A percentile compares a stretch with the other conserved stretches of the same genome.
Conservation (phyloP, 2,888 invertebrate genomes). For the Rhagonycha lutea region DNA sequence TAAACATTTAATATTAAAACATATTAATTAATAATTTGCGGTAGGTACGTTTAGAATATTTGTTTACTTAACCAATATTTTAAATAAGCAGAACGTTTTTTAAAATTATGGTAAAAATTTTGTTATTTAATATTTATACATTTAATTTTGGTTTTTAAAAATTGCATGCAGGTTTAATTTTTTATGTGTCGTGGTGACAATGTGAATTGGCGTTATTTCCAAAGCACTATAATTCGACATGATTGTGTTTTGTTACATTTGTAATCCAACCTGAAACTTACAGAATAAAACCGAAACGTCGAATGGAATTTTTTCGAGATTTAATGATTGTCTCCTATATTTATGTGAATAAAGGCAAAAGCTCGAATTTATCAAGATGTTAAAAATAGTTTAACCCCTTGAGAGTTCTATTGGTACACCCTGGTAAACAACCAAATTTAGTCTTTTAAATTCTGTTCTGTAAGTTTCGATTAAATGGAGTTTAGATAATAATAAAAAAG, state of each 20-base stretch:
- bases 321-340: neutral
- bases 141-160: neutral
- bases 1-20: neutral
- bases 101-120: neutral
- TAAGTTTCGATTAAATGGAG: neutral
- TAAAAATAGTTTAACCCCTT: neutral
- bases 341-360: neutral
- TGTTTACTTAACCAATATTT: neutral
- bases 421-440: neutral
- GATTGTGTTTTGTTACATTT: neutral
- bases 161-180: neutral
- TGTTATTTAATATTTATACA: neutral
- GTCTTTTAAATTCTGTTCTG: neutral
- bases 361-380: neutral
- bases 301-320: neutral
- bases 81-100: neutral
- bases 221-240: neutral
- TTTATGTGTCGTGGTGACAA: neutral
- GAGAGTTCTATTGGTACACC: neutral
- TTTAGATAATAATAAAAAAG: neutral
- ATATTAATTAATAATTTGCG: neutral
- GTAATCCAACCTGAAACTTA: neutral
- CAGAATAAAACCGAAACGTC: neutral
- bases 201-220: neutral
- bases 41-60: neutral